Evolutionary conservation across 2,888 invertebrate species (phyloP), one percentile per base, ranked within the genome.

Genomic region (Epinotia bilunana): DNA sequence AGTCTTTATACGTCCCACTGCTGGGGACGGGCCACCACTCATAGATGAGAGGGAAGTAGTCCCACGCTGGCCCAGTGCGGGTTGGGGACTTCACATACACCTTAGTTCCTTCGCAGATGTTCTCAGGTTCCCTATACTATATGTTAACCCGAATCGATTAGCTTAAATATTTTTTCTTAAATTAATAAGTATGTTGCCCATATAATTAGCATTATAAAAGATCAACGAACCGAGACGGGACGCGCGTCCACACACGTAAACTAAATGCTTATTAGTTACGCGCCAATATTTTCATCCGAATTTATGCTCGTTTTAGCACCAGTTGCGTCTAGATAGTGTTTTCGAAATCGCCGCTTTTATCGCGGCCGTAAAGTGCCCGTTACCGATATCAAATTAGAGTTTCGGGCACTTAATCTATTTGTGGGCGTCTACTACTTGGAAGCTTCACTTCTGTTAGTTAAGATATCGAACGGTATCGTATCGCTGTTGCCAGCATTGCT

Each of bases 281-380:
- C 68, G 74, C 57, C 63, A 76, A 72, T 78, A 78, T 78, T 77
- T 76, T 73, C 64, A 63, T 74, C 71, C 65, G 64, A 74, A 74
- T 76, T 77, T 76, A 78, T 71, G 77, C 63, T 74, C 55, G 67
- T 64, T 73, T 77, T 64, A 77, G 76, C 68, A 72, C 76, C 74
- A 74, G 70, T 73, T 76, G 70, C 72, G 76, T 62, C 18, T 60
- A 74, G 60, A 74, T 60, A 70, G 74, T 70, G 70, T 60, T 70
- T 74, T 74, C 49, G 23, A 55, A 49, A 74, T 61, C 43, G 55
- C 23, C 7, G 16, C 64, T 70, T 74, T 74, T 74, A 74, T 74
- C 64, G 70, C 39, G n/a, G 64, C 53, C 49, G 60, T 74, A 71
- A 74, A 74, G 74, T 58, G 70, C 53, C 53, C 58, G 71, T 71